phyloP scores from a whole-genome alignment of 1,140 invertebrate genomes.

The Mizuhopecten yessoensis region DNA sequence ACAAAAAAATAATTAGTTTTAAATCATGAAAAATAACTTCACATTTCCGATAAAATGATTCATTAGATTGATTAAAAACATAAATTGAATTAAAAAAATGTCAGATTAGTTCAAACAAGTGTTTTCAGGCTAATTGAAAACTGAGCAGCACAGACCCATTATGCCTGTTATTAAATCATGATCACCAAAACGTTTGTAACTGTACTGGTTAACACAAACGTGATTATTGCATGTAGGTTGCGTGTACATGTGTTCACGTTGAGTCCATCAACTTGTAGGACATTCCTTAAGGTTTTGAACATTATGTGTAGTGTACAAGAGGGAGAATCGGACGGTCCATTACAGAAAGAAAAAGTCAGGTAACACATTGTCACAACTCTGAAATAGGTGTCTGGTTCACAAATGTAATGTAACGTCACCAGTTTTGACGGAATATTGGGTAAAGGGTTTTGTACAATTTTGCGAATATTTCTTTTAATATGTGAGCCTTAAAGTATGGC shows the following conservation, averaged over 20 bases:
- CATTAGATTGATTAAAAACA: too few species aligned
- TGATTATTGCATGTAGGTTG: not conserved
- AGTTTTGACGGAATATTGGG: not conserved
- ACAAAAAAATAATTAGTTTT: too few species aligned
- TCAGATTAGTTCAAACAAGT: too few species aligned
- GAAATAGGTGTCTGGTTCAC: not conserved
- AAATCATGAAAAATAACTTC: too few species aligned
- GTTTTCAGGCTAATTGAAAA: too few species aligned
- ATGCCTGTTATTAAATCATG: not conserved
- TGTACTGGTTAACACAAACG: not conserved
- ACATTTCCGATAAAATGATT: too few species aligned
- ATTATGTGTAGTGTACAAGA: constrained; percentile 63
- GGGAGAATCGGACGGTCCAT: constrained; percentile 45
- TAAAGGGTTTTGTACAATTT: too few species aligned
- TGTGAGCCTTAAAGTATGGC: too few species aligned
- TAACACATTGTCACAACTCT: not conserved
- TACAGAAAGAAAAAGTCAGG: constrained; percentile 43
- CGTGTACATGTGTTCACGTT: not conserved
- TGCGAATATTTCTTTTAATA: too few species aligned
- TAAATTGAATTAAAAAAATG: too few species aligned
- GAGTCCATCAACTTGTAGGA: not conserved
- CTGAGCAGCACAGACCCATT: not conserved
- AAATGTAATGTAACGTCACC: not conserved
- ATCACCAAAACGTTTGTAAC: not conserved
- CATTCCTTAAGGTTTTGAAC: not conserved